Evolutionary conservation across 1,140 invertebrate genomes (phyloP), one percentile per base, ranked within the genome.

Genomic region (Platyura marginata): DNA sequence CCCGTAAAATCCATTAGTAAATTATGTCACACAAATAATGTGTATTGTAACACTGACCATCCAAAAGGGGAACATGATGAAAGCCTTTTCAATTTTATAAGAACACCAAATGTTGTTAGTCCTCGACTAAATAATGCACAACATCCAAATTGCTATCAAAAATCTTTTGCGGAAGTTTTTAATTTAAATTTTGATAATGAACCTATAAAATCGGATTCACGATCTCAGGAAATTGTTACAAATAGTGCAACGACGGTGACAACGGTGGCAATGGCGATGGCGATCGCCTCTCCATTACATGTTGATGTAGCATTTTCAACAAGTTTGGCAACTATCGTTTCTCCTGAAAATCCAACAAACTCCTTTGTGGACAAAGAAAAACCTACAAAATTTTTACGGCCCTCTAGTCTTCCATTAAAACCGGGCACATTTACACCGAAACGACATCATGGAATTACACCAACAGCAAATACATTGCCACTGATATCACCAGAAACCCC

Each of bases 401-500:
- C 85, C 1, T 81, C 77, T 1, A 83, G 79, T 19, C 56, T 88
- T 39, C 79, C 84, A 0, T 56, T 88, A 6, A 87, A 86, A 58
- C 82, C 82, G 3, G 81, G 79, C 3, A 81, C 79, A 2, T 85
- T 81, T 51, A 75, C 75, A 1, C 73, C 80, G 1, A 86, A 86
- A 53, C 72, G 72, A 40, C 77, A 81, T 54, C 79, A 81, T 48
- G 81, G 81, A 0, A 75, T 80, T 25, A 81, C 77, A 2, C 78
- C 78, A 0, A 81, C 75, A 34, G 74, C 77, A 8, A 80, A 81
- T 46, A 82, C 80, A 16, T 65, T 83, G 53, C 74, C 80, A 2
- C 61, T 86, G 25, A 79, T 86, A 21, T 91, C 85, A 49, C 88
- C 89, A 0, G 89, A 93, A 58, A 93, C 89, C 0, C 89, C 89